A percentile compares a stretch with the other conserved stretches of the same genome.
phyloP scores from a whole-genome alignment of 2,888 invertebrate species.

The Agapetus fuscipes region DNA sequence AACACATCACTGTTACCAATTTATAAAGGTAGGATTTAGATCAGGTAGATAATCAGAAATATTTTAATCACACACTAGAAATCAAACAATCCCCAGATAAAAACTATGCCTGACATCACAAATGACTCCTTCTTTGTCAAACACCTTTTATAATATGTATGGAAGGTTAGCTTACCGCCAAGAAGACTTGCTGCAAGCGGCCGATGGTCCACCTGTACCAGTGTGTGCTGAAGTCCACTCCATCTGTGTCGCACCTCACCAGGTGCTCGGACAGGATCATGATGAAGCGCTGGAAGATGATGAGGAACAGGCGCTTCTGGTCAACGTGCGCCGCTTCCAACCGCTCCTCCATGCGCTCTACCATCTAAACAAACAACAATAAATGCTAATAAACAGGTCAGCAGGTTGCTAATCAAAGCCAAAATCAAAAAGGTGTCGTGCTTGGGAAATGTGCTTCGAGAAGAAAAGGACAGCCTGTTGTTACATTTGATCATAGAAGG shows the following conservation, averaged over 20 bases:
- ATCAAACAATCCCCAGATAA: too few species aligned
- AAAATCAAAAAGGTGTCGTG: not conserved
- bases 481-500: too few species aligned
- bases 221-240: conserved; percentile 82
- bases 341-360: conserved; percentile 93
- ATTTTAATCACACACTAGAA: too few species aligned
- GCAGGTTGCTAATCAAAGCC: not conserved
- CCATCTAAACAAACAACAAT: conserved; percentile 46
- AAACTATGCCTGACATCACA: too few species aligned
- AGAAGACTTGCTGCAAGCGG: conserved; percentile 87
- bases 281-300: conserved; percentile 96
- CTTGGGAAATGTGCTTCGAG: not conserved
- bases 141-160: too few species aligned
- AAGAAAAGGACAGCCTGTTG: too few species aligned
- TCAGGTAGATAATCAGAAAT: too few species aligned
- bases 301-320: conserved; percentile 92
- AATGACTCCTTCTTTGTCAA: too few species aligned
- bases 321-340: conserved; percentile 91
- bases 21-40: too few species aligned
- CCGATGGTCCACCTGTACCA: conserved; percentile 97
- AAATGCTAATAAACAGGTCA: not conserved
- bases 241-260: conserved; percentile 87
- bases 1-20: too few species aligned
- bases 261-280: conserved; percentile 96
- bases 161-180: conserved; percentile 81